Evolutionary conservation across 2,888 invertebrate genomes (phyloP).

Genomic region (Ormyrus labotus): DNA sequence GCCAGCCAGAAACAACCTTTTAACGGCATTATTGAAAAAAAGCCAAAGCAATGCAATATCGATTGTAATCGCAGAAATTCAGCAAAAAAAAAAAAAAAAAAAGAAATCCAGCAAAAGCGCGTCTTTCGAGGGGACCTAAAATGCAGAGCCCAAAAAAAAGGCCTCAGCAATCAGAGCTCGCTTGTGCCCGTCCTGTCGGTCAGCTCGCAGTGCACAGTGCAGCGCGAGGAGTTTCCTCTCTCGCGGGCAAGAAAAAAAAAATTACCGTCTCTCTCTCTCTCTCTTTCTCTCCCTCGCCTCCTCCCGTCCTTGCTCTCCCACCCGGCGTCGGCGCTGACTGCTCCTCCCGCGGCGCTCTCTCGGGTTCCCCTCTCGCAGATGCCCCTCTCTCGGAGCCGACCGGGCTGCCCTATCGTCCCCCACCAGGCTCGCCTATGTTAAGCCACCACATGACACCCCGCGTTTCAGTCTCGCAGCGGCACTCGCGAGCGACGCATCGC

Average conservation of each 20-base stretch:
- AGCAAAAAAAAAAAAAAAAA: too few relatives aligned
- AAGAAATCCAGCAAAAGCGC: too few relatives aligned
- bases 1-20: conserved; percentile 1
- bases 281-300: neutral
- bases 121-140: too few relatives aligned
- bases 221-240: too few relatives aligned
- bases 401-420: conserved; percentile 35
- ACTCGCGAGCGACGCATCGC: conserved; percentile 67
- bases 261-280: neutral
- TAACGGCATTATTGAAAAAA: neutral
- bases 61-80: too few relatives aligned
- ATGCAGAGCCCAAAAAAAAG: too few relatives aligned
- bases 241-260: too few relatives aligned
- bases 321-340: neutral
- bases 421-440: conserved; percentile 67
- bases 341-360: neutral
- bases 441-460: conserved; percentile 73
- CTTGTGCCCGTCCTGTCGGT: too few relatives aligned
- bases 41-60: neutral
- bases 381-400: neutral
- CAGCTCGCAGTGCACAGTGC: too few relatives aligned
- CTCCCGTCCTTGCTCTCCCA: conserved; percentile 15
- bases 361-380: neutral
- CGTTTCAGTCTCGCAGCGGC: conserved; percentile 73
- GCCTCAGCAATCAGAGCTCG: too few relatives aligned